Percentiles rank a stretch among this genome's conserved stretches.
phyloP scores from a whole-genome alignment of 2,797 vertebrate species.

The Hippoglossus hippoglossus region DNA sequence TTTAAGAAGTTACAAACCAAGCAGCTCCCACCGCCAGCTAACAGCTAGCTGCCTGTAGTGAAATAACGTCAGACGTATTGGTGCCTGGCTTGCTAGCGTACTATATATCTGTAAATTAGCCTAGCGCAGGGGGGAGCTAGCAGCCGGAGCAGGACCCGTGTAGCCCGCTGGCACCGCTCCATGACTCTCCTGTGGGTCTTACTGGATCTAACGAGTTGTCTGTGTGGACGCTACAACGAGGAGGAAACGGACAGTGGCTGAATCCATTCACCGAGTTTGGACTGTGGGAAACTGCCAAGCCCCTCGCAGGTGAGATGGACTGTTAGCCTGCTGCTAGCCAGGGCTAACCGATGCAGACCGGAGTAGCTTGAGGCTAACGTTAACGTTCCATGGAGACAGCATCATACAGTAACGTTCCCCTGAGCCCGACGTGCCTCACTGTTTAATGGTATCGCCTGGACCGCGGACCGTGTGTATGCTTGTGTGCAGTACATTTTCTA shows the following conservation, averaged over 20 bases:
- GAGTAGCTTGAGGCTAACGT: slow-evolving; percentile 17
- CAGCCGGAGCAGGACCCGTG: slow-evolving; percentile 1
- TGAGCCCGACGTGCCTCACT: not conserved
- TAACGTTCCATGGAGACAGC: not conserved
- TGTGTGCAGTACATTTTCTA: not conserved
- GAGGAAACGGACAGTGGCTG: not conserved
- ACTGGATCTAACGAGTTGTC: slow-evolving; percentile 5
- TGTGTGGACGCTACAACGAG: not conserved
- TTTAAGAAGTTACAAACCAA: slow-evolving; percentile 12
- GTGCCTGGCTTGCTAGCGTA: slow-evolving; percentile 14
- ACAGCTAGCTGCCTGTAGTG: slow-evolving; percentile 42
- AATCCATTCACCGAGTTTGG: slow-evolving; percentile 13
- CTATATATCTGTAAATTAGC: slow-evolving; percentile 38
- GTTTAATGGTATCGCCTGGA: not conserved
- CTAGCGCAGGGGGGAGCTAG: slow-evolving; percentile 20
- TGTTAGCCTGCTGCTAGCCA: slow-evolving; percentile 56
- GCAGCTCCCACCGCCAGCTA: slow-evolving; percentile 17
- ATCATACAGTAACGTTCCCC: not conserved
- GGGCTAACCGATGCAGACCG: slow-evolving; percentile 16
- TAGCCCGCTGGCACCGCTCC: slow-evolving; percentile 2
- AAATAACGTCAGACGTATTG: slow-evolving; percentile 29
- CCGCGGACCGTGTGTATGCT: not conserved
- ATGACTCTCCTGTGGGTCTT: not conserved
- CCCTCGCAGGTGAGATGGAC: slow-evolving; percentile 55
- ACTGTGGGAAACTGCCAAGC: slow-evolving; percentile 5